A percentile compares a stretch with the other conserved stretches of the same genome.
phyloP scores from a whole-genome alignment of 2,888 invertebrate species.

The Pyrochroa serraticornis region DNA sequence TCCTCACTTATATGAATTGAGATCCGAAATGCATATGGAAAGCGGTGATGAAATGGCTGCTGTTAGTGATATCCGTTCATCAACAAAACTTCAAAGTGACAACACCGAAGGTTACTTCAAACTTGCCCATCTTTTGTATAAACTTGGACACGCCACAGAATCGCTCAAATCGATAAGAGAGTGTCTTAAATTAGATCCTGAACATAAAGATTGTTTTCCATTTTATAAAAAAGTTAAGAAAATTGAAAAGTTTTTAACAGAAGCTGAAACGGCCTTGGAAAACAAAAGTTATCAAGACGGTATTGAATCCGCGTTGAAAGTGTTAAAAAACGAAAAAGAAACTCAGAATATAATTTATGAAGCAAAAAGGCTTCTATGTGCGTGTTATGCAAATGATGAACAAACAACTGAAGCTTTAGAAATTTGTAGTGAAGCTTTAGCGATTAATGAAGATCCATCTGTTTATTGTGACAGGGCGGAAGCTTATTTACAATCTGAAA shows the following conservation, averaged over 20 bases:
- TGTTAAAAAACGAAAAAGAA: conserved; percentile 72
- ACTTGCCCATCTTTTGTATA: conserved; percentile 85
- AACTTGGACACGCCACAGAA: conserved; percentile 89
- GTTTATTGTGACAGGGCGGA: conserved; percentile 91
- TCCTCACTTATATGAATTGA: conserved; percentile 76
- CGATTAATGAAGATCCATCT: conserved; percentile 74
- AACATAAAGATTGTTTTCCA: conserved; percentile 94
- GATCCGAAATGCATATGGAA: conserved; percentile 85
- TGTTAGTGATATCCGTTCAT: conserved; percentile 86
- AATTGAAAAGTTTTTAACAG: conserved; percentile 79
- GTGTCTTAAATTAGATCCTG: conserved; percentile 95
- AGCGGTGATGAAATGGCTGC: conserved; percentile 82
- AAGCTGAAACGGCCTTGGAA: conserved; percentile 68
- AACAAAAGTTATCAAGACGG: conserved; percentile 72
- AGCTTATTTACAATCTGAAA: conserved; percentile 83
- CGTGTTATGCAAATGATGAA: conserved; percentile 76
- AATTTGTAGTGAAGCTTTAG: conserved; percentile 80
- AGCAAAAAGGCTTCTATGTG: conserved; percentile 80
- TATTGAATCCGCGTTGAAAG: conserved; percentile 69
- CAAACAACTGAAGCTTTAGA: conserved; percentile 74
- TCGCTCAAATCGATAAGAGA: conserved; percentile 93
- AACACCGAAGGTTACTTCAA: conserved; percentile 86
- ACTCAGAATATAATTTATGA: conserved; percentile 74
- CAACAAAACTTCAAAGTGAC: conserved; percentile 90
- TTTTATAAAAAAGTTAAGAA: conserved; percentile 97